Percentiles rank a stretch among this genome's conserved stretches.
These are phyloP conservation scores for Athalia circularis DNA, from an alignment of 2,888 invertebrate genomes.

Conservation along the genomic window DNA sequence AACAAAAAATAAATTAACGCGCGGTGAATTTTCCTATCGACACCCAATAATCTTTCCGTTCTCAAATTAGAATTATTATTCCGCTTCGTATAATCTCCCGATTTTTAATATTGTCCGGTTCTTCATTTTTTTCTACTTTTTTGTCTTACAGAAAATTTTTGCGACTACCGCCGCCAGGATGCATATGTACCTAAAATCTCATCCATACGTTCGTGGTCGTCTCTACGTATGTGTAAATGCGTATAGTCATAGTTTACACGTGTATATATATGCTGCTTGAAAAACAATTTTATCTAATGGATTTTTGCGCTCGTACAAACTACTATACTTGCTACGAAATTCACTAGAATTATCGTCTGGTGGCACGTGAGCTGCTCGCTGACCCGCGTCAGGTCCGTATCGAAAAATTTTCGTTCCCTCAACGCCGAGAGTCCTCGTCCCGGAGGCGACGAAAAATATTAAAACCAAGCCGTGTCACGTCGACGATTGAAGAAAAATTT, in stretches of 20 bases:
- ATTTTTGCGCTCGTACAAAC: slow-evolving; percentile 26
- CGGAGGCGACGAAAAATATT: no score
- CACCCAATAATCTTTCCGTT: no score
- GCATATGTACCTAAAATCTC: no score
- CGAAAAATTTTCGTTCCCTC: background rate
- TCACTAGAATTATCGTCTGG: slow-evolving; percentile 36
- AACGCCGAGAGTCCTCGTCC: no score
- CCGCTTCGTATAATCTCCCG: background rate
- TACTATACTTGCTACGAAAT: slow-evolving; percentile 29
- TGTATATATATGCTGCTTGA: background rate
- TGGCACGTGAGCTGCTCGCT: slow-evolving; percentile 25
- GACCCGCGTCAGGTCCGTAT: background rate
- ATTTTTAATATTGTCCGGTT: background rate
- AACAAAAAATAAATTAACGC: background rate
- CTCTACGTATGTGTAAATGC: background rate
- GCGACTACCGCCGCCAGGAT: background rate
- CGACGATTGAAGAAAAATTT: no score
- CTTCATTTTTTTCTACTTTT: background rate
- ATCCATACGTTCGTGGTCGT: no score
- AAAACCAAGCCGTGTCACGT: no score
- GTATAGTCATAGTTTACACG: background rate
- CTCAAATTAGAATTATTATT: background rate
- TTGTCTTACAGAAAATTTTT: background rate
- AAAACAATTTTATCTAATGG: slow-evolving; percentile 35
- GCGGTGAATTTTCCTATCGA: background rate